Evolutionary conservation across 2,113 vertebrate genomes (phyloP).

Genomic region (Setophaga coronata): DNA sequence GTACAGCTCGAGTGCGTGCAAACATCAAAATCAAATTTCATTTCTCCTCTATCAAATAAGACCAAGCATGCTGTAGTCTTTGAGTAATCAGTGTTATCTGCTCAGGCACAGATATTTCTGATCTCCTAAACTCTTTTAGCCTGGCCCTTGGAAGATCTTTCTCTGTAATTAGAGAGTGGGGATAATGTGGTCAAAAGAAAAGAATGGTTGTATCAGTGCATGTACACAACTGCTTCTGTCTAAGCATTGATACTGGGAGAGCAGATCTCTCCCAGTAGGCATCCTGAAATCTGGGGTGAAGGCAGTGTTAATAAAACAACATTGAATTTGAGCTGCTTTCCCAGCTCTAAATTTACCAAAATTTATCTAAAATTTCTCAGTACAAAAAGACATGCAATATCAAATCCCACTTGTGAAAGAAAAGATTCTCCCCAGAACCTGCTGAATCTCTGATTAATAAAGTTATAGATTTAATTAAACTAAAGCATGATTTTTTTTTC

Average conservation of each 20-base stretch:
- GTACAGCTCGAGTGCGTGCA: background rate
- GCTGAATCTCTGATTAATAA: background rate
- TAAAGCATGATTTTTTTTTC: background rate
- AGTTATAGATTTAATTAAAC: background rate
- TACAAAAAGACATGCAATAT: background rate
- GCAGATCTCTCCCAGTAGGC: background rate
- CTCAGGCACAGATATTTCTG: background rate
- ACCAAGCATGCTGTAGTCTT: background rate
- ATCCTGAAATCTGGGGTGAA: background rate
- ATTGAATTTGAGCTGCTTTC: background rate
- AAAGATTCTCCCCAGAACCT: background rate
- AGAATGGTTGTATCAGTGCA: background rate
- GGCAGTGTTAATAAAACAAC: background rate
- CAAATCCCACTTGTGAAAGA: background rate
- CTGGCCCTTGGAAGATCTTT: background rate
- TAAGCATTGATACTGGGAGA: background rate
- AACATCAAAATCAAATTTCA: constrained; percentile 36
- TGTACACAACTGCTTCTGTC: accelerated
- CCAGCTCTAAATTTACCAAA: background rate
- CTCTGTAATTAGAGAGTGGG: background rate
- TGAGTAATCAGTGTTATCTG: background rate
- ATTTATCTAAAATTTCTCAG: background rate
- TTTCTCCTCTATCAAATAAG: constrained; percentile 28
- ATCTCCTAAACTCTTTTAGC: background rate
- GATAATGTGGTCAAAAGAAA: background rate